A percentile compares a stretch with the other conserved stretches of the same genome.
phyloP scores from a whole-genome alignment of 2,113 vertebrate genomes.

The Spermophilus dauricus region DNA sequence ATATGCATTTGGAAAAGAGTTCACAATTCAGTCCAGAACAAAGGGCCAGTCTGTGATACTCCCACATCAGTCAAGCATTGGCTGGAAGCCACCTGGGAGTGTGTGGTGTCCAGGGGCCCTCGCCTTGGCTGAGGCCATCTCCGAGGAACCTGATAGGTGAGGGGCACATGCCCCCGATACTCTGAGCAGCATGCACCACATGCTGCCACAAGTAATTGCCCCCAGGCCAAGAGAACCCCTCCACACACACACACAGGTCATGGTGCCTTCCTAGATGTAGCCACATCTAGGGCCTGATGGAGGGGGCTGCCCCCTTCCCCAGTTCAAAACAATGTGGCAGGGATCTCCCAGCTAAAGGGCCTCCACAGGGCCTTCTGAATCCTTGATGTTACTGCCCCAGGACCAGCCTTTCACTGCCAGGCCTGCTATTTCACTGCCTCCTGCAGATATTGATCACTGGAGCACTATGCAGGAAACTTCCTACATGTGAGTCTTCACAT shows the following conservation, averaged over 20 bases:
- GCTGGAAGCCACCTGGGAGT: too few species aligned
- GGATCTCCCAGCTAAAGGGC: background rate
- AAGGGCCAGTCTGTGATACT: background rate
- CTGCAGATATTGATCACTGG: rapidly evolving
- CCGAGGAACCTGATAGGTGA: background rate
- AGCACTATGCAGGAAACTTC: background rate
- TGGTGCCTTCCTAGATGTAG: background rate
- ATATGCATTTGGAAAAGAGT: background rate
- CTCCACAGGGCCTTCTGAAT: background rate
- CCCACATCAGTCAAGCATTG: background rate
- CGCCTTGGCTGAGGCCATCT: background rate
- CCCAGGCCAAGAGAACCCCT: background rate
- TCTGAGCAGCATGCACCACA: background rate
- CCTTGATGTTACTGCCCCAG: background rate
- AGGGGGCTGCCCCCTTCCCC: rapidly evolving
- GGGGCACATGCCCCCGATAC: rapidly evolving
- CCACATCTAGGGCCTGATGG: too few species aligned
- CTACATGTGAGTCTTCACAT: background rate
- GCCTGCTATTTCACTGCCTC: background rate
- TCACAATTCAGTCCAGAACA: background rate
- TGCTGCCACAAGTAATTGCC: rapidly evolving
- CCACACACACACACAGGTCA: background rate
- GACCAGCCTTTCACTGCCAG: background rate
- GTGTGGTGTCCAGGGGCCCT: too few species aligned
- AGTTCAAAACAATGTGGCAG: background rate